Conservation (phyloP, 2,888 invertebrate genomes). For the Dioctria rufipes region DNA sequence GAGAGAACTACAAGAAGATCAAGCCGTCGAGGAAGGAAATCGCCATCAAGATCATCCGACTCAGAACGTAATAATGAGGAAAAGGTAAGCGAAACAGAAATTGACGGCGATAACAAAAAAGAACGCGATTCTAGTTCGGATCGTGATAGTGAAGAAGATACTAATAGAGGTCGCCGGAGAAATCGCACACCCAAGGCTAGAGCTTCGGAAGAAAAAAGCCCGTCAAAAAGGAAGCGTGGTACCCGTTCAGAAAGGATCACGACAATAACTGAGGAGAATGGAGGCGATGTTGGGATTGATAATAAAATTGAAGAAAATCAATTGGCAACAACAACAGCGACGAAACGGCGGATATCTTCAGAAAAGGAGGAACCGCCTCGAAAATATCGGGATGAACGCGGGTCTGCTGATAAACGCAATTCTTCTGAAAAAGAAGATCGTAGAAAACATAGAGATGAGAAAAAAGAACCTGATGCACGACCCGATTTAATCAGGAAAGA, state of each 20-base stretch:
- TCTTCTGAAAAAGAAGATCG: conserved; percentile 33
- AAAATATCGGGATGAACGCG: conserved; percentile 19
- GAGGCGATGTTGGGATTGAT: conserved; percentile 68
- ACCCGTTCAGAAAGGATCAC: conserved; percentile 64
- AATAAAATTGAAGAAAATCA: conserved; percentile 52
- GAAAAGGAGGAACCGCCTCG: background rate
- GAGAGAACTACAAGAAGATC: conserved; percentile 70
- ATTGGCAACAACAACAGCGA: conserved; percentile 58
- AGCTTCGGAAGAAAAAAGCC: conserved; percentile 33
- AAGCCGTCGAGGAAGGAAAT: conserved; percentile 71
- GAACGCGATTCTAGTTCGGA: conserved; percentile 59
- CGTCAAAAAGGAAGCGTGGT: conserved; percentile 21
- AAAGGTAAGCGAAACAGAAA: conserved; percentile 60
- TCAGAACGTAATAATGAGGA: conserved; percentile 63
- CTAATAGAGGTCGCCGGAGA: conserved; percentile 50
- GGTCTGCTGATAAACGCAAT: background rate
- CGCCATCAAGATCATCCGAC: conserved; percentile 71
- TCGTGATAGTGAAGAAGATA: conserved; percentile 55
- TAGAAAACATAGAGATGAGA: conserved; percentile 10
- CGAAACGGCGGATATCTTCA: background rate
- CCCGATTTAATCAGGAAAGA: background rate
- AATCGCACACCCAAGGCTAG: conserved; percentile 12
- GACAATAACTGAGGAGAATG: conserved; percentile 73
- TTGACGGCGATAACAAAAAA: conserved; percentile 58
- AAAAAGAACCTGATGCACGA: background rate